phyloP scores from a whole-genome alignment of 1,140 invertebrate genomes.

The Maconellicoccus hirsutus region DNA sequence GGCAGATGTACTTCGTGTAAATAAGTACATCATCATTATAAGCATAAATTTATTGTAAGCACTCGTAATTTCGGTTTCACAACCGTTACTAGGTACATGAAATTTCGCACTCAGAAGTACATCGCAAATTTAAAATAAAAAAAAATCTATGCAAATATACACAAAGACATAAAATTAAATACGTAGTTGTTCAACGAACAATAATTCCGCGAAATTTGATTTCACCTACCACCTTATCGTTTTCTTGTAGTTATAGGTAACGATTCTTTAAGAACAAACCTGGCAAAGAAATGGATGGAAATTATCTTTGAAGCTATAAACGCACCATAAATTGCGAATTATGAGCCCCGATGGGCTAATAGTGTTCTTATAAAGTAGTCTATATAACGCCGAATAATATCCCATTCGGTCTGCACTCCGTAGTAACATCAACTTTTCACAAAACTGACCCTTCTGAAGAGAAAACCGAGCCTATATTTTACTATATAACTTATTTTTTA shows the following conservation, averaged over 20 bases:
- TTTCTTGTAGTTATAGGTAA: not conserved
- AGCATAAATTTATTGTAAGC: too few relatives aligned
- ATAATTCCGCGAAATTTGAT: constrained; percentile 18
- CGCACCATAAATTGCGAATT: constrained; percentile 22
- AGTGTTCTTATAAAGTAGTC: constrained; percentile 20
- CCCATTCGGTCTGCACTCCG: constrained; percentile 3
- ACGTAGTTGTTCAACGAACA: not conserved
- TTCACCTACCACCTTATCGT: not conserved
- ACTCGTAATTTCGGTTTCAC: too few relatives aligned
- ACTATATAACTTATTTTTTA: not conserved
- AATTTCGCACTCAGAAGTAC: too few relatives aligned
- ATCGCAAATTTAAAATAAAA: not conserved
- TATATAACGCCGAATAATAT: constrained; percentile 11
- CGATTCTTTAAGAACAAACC: constrained; percentile 13
- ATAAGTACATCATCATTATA: too few relatives aligned
- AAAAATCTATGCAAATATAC: constrained; percentile 12
- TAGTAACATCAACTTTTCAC: not conserved
- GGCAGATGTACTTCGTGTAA: too few relatives aligned
- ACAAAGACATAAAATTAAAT: not conserved
- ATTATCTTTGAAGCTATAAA: constrained; percentile 21
- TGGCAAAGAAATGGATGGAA: constrained; percentile 22
- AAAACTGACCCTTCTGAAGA: not conserved
- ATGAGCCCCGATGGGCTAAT: constrained; percentile 19
- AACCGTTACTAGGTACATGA: too few relatives aligned
- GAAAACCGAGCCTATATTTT: not conserved